phyloP scores from a whole-genome alignment of 92 coral and sea anemone species.

The Desmophyllum pertusum region DNA sequence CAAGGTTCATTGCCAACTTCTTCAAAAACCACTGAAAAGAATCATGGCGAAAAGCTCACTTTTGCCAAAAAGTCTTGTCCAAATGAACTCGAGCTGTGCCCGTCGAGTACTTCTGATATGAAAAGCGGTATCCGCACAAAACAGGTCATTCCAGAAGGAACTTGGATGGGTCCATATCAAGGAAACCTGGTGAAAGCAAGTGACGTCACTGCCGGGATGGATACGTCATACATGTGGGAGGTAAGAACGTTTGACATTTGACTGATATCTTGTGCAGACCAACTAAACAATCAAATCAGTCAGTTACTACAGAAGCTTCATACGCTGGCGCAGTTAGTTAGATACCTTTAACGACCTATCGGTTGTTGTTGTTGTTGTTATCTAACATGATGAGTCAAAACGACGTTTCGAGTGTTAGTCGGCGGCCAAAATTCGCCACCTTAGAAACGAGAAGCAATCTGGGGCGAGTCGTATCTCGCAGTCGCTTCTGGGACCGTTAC shows the following conservation, averaged over 20 bases:
- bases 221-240: constrained; percentile 96
- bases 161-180: constrained; percentile 99
- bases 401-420: too few species aligned
- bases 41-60: constrained; percentile 38
- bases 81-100: constrained; percentile 89
- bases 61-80: constrained; percentile 93
- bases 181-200: constrained; percentile 78
- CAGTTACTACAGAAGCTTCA: too few species aligned
- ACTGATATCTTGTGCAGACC: background rate
- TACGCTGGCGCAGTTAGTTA: too few species aligned
- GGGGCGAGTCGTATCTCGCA: too few species aligned
- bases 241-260: constrained; percentile 40
- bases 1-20: background rate
- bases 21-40: constrained; percentile 1
- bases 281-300: background rate
- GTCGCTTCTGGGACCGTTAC: too few species aligned
- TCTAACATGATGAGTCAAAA: too few species aligned
- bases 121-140: constrained; percentile 89
- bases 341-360: too few species aligned
- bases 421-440: too few species aligned
- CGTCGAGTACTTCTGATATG: constrained; percentile 82
- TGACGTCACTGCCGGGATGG: constrained; percentile 59
- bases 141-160: constrained; percentile 90
- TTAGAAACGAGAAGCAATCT: too few species aligned
- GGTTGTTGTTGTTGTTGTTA: too few species aligned